Base-by-base conservation (phyloP, 2,888 invertebrate species). In the Meloe dianella region DNA sequence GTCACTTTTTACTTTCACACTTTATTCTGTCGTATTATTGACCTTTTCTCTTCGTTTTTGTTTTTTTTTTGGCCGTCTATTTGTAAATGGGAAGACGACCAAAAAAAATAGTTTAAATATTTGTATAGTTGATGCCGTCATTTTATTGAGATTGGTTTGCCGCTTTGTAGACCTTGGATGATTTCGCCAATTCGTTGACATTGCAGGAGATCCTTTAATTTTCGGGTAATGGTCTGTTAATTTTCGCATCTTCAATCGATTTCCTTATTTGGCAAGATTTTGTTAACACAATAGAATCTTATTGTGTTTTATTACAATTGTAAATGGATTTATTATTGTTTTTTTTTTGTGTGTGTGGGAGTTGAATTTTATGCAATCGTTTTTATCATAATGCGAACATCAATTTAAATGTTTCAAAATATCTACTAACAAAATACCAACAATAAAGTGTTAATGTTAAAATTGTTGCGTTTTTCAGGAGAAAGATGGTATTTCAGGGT, bases 1-100 rank as follows among this genome's bases (percentile, higher is more conserved):
- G 5, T 24, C 24, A 54, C 24, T 54, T n/a, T n/a, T n/a, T 54
- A 54, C 54, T 54, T 54, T 54, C 54, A 54, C 54, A 24, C 54
- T 24, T 47, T 41, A 41, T 41, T 22, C 22, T 22, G 47, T 1
- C 10, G 32, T 35, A 12, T 41, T 41, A n/a, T 41, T 41, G 17
- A 12, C 14, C 1, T 12, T 35, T 14, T 12, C 7, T 32, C 1
- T 32, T 32, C 4, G 35, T 12, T 41, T 41, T 41, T 41, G 0
- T 20, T 8, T 20, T 20, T 7, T 47, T 47, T 47, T 47, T 8
- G 9, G 27, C 20, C 20, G 17, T n/a, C n/a, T n/a, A n/a, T 17
- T 17, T 17, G 41, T 17, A 5, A 17, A 41, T n/a, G 41, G n/a
- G 17, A 41, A 41, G 12, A 2, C 30, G 7, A 14, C n/a, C n/a